A percentile compares a stretch with the other conserved stretches of the same genome.
phyloP scores from a whole-genome alignment of 2,113 vertebrate genomes.

The Petroica traversi region DNA sequence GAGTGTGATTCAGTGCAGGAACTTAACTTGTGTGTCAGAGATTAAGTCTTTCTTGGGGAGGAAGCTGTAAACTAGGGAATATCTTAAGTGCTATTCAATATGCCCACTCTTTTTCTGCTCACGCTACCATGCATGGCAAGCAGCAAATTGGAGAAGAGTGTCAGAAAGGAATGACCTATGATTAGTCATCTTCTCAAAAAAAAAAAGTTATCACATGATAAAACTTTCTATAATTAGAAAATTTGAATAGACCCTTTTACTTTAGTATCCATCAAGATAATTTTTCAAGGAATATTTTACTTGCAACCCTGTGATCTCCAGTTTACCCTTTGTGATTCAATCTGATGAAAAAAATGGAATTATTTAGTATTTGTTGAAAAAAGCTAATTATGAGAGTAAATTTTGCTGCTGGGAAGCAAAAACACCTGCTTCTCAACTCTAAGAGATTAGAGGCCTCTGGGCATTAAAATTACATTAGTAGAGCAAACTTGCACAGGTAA shows the following conservation, averaged over 20 bases:
- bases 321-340: not conserved
- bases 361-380: not conserved
- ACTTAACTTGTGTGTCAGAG: not conserved
- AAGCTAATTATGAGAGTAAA: not conserved
- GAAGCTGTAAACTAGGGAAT: not conserved
- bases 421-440: not conserved
- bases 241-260: not conserved
- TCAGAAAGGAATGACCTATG: not conserved
- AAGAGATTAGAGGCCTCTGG: not conserved
- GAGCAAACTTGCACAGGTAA: not conserved
- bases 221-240: not conserved
- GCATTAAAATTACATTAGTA: not conserved
- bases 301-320: not conserved
- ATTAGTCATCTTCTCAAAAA: not conserved
- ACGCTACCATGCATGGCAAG: not conserved
- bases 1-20: not conserved
- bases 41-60: fast-evolving
- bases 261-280: not conserved
- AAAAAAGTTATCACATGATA: not conserved
- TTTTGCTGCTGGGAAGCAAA: not conserved
- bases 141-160: not conserved
- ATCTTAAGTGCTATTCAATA: not conserved
- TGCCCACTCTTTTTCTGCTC: not conserved
- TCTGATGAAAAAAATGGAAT: not conserved
- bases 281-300: not conserved